Evolutionary conservation across 2,797 vertebrate species (phyloP).

Genomic region (Cyclopterus lumpus): DNA sequence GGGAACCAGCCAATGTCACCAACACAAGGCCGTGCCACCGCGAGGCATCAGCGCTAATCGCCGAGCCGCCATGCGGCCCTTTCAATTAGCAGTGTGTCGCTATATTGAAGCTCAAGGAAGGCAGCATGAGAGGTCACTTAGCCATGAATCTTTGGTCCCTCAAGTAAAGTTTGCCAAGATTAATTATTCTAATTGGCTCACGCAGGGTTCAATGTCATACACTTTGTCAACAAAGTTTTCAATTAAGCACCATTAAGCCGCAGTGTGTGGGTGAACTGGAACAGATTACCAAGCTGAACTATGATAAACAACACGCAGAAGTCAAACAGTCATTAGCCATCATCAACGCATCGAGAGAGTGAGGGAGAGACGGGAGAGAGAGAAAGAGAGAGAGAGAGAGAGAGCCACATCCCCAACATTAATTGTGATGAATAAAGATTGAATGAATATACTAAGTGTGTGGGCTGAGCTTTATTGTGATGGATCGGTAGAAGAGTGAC

Average conservation of each 20-base stretch:
- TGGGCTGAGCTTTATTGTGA: slow-evolving; percentile 56
- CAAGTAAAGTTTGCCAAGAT: slow-evolving; percentile 63
- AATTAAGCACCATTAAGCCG: slow-evolving; percentile 74
- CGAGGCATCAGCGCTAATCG: slow-evolving; percentile 8
- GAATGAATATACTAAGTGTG: slow-evolving; percentile 55
- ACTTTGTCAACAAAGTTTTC: slow-evolving; percentile 76
- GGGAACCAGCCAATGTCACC: background rate
- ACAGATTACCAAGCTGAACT: slow-evolving; percentile 66
- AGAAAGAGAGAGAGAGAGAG: slow-evolving; percentile 17
- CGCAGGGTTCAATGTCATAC: slow-evolving; percentile 62
- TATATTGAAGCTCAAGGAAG: slow-evolving; percentile 11
- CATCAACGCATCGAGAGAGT: slow-evolving; percentile 61
- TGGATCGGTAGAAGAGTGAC: slow-evolving; percentile 48
- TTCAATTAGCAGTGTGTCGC: slow-evolving; percentile 37
- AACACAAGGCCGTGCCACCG: background rate
- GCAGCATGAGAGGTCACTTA: slow-evolving; percentile 35
- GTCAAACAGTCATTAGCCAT: slow-evolving; percentile 71
- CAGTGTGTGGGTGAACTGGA: slow-evolving; percentile 66
- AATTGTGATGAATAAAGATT: slow-evolving; percentile 70
- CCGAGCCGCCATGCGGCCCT: background rate
- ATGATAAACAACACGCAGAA: slow-evolving; percentile 64
- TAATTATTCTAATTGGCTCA: slow-evolving; percentile 67
- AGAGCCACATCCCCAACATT: slow-evolving; percentile 37
- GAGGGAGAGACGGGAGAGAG: slow-evolving; percentile 14
- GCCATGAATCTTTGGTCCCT: slow-evolving; percentile 43